These are phyloP conservation scores for Hybognathus amarus DNA, from an alignment of 2,797 vertebrate species.

Conservation along the genomic window DNA sequence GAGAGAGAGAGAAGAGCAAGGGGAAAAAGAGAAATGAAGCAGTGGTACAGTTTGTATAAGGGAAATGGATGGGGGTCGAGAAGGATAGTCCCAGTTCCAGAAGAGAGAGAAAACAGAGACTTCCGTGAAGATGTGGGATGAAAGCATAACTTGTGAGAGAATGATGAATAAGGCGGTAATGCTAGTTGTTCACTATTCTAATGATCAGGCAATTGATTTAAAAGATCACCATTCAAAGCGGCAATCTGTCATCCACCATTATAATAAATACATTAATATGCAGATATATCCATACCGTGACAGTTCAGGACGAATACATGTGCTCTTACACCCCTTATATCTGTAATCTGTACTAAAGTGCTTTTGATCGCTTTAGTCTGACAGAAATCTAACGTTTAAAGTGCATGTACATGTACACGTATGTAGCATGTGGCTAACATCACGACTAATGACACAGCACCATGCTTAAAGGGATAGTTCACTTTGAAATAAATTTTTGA, in stretches of 20 bases:
- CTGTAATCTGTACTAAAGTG: too few species aligned
- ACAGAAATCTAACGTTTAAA: not conserved
- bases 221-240: not conserved
- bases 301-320: too few species aligned
- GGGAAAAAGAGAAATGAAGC: constrained; percentile 43
- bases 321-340: too few species aligned
- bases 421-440: not conserved
- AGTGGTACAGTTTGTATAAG: constrained; percentile 42
- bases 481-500: too few species aligned
- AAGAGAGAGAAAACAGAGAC: constrained; percentile 23
- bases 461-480: too few species aligned
- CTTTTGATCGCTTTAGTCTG: not conserved
- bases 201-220: constrained; percentile 1
- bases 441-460: constrained; percentile 14
- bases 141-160: constrained; percentile 24
- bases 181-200: not conserved
- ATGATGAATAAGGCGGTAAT: not conserved
- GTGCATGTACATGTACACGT: not conserved
- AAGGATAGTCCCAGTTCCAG: constrained; percentile 24
- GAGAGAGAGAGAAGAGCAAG: constrained; percentile 35
- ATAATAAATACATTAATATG: not conserved
- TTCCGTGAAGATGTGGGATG: not conserved
- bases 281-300: not conserved
- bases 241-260: not conserved
- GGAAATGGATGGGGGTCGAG: constrained; percentile 32